Conservation (phyloP, 64 coral and sea anemone species). For the Montipora cactus region DNA sequence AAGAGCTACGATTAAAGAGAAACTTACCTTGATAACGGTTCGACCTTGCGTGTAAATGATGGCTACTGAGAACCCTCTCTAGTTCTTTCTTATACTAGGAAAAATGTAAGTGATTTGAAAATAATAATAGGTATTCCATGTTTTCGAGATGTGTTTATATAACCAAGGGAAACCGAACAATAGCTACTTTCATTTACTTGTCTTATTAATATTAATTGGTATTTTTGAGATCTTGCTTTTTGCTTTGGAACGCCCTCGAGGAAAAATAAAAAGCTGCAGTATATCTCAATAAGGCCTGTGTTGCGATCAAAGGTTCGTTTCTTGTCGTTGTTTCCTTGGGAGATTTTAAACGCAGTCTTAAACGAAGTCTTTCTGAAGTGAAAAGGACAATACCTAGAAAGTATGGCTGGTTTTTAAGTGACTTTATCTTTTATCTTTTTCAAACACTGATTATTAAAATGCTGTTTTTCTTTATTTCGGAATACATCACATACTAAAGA, state of each 20-base stretch:
- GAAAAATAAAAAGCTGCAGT: background rate
- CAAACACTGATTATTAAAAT: too few relatives aligned
- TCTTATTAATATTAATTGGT: background rate
- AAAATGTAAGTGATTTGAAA: too few relatives aligned
- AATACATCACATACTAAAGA: background rate
- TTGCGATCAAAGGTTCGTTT: background rate
- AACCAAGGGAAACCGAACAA: too few relatives aligned
- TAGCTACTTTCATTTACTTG: too few relatives aligned
- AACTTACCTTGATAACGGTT: too few relatives aligned
- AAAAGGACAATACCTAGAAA: background rate
- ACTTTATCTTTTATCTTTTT: background rate
- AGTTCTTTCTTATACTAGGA: too few relatives aligned
- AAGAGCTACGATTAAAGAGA: too few relatives aligned
- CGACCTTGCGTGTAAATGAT: too few relatives aligned
- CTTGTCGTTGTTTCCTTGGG: background rate
- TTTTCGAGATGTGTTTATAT: too few relatives aligned
- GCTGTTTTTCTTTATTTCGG: background rate
- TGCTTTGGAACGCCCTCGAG: background rate
- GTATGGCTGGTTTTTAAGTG: background rate
- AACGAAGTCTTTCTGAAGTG: background rate
- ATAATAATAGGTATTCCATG: too few relatives aligned
- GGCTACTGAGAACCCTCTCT: too few relatives aligned
- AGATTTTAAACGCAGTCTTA: background rate
- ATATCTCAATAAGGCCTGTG: background rate
- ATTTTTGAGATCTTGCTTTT: background rate